Base-by-base conservation (phyloP, 2,888 invertebrate species). In the Drepana falcataria region DNA sequence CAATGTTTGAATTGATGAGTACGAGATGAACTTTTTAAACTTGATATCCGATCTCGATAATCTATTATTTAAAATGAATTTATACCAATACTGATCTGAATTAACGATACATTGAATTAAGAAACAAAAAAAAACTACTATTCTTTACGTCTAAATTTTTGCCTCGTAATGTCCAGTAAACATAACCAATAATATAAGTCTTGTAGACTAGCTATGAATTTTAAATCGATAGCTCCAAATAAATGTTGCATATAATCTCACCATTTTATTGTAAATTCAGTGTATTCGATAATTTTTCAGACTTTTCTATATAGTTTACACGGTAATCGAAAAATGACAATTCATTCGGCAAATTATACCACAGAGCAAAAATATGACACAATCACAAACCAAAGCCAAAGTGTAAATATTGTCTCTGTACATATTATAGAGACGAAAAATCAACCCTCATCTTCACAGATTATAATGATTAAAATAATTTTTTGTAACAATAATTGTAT, bases 291-390 rank as follows among this genome's bases (percentile, higher is more conserved):
- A 44, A 6, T 44, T 44, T 44, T 9, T 9, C 2, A 41, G 34
- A 49, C n/a, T 55, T 59, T 58, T 59, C 63, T 62, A 69, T 63
- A 62, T 63, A 62, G 61, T 58, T 56, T 63, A 56, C 64, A 64
- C 60, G 60, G 64, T 76, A 78, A 79, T 68, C 77, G 76, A 83
- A 87, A 85, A 86, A 76, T 85, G 86, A 87, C 88, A 85, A 87
- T 84, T 89, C 88, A 89, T 87, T 44, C 44, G 44, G 44, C 9
- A 44, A 6, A 2, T 9, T 51, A 40, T 59, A 48, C 34, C 51
- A 68, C 54, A 66, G 61, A 63, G 44, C 2, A 44, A 9, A 6
- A 44, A 9, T 9, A 37, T 5, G 5, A 5, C 4, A 37, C 3
- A 21, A 21, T 21, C 21, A 21, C 21, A 21, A 21, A 21, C 21